Evolutionary conservation across 2,888 invertebrate species (phyloP).

Genomic region (Empis livida): DNA sequence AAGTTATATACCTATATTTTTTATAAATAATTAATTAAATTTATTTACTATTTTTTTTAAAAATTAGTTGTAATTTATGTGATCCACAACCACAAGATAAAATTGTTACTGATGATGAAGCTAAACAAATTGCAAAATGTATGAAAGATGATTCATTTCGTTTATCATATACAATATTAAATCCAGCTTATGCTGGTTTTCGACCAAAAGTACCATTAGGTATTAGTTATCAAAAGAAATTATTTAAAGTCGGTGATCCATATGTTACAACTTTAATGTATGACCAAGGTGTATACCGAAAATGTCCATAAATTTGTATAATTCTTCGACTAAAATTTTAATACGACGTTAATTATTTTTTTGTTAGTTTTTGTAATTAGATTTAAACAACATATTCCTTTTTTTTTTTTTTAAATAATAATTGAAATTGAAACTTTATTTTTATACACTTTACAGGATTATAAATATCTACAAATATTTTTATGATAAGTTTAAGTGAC

Average conservation of each 20-base stretch:
- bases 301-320: no score
- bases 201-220: conserved; percentile 10
- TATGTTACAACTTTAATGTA: conserved; percentile 11
- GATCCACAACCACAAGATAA: conserved; percentile 4
- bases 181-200: conserved; percentile 13
- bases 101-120: conserved; percentile 7
- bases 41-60: background rate
- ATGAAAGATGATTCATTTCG: conserved; percentile 8
- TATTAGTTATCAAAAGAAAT: conserved; percentile 8
- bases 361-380: no score
- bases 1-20: background rate
- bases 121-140: conserved; percentile 4
- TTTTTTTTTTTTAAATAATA: no score
- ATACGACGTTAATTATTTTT: no score
- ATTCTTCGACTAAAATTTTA: no score
- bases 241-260: conserved; percentile 11
- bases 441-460: no score
- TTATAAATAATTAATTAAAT: no score
- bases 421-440: no score
- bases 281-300: conserved; percentile 7
- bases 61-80: conserved; percentile 8
- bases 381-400: no score
- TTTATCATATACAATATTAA: conserved; percentile 10
- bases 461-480: no score
- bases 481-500: no score